Evolutionary conservation across 2,888 invertebrate species (phyloP), one percentile per base, ranked within the genome.

Genomic region (Drosophila austrosaltans): DNA sequence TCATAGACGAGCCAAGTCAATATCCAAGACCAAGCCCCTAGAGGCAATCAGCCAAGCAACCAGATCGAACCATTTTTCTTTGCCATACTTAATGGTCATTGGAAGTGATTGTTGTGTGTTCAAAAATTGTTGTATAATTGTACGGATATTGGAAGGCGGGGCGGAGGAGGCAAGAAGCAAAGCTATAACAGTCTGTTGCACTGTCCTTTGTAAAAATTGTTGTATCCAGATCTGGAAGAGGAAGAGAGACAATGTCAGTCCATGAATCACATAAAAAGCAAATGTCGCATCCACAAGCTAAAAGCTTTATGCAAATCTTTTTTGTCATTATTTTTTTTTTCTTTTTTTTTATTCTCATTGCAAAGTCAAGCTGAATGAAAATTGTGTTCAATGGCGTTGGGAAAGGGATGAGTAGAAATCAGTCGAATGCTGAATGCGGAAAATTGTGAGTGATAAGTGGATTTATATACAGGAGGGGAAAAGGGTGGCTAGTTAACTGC

Each of bases 291-390:
- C 76, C 76, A 77, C 78, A 79, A 76, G 76, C 76, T 83, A 78
- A 81, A 80, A 84, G 83, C 77, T 79, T 78, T 79, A 83, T 77
- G 83, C 81, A 81, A 82, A 83, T 83, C 73, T 63, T 61, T 72
- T 63, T 44, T 63, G 74, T 72, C 68, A 59, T 72, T 58, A 63
- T 62, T 57, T 66, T 67, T 48, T 10, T 63, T 62, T 61, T 63
- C 42, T 56, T 53, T 28, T 42, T n/a, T 32, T 53, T 57, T 22
- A 22, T 25, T 20, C 64, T 16, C 36, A 63, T 28, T 48, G 28
- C 28, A 28, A 28, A 28, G 28, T 28, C 28, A 30, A 30, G 60
- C 59, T 44, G 70, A 75, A 70, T 75, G 54, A 63, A 61, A 76
- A 63, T 66, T 66, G 71, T 75, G 71, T 70, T 39, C 65, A 76